phyloP scores from a whole-genome alignment of 2,113 vertebrate species.

The Harpagus bidentatus region DNA sequence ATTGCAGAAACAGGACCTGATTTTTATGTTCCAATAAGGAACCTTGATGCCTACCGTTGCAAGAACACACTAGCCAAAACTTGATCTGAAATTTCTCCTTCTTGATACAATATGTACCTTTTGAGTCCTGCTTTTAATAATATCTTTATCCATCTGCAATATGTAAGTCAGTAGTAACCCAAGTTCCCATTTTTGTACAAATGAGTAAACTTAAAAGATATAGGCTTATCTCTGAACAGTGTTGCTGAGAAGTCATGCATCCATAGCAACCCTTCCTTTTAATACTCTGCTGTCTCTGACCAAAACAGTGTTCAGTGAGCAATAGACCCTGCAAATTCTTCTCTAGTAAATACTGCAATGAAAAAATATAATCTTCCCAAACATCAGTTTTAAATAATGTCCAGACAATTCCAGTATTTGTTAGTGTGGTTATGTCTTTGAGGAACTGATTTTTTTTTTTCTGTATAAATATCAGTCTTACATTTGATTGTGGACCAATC shows the following conservation, averaged over 20 bases:
- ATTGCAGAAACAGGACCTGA: neutral
- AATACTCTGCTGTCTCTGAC: neutral
- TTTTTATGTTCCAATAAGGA: neutral
- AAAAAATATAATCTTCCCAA: neutral
- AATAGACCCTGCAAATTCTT: neutral
- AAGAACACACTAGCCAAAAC: neutral
- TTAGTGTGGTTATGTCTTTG: neutral
- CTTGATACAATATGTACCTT: neutral
- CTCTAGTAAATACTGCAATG: neutral
- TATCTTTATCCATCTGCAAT: neutral
- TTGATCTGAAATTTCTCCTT: neutral
- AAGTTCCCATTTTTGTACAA: neutral
- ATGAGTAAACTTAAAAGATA: neutral
- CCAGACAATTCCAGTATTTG: neutral
- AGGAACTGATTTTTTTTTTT: neutral
- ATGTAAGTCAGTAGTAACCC: neutral
- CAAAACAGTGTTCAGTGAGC: neutral
- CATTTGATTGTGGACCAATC: neutral
- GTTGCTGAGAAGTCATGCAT: neutral
- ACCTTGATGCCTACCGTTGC: neutral
- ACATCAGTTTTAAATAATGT: neutral
- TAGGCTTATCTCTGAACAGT: neutral
- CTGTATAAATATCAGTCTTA: neutral
- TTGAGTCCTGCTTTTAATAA: neutral
- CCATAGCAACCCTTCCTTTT: neutral